Base-by-base conservation (phyloP, 92 coral and sea anemone genomes). In the Actinostola sp. region DNA sequence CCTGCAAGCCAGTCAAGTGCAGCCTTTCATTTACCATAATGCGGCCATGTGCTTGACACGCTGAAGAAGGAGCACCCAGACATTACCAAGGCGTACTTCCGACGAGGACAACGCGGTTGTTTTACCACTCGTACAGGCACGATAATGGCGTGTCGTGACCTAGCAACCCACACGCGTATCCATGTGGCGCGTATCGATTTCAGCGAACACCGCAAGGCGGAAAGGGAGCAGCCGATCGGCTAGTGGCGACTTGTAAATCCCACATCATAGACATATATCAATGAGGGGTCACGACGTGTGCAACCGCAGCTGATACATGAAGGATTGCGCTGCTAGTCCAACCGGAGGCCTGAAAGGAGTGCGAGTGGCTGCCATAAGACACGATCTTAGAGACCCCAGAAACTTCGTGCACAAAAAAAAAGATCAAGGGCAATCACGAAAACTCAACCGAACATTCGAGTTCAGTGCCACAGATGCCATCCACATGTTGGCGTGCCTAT, bases 381-480 rank as follows among this genome's bases (percentile, higher is more conserved):
- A 21, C 36, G 7, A 32, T 58, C 14, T 7, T 21, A 1, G 64
- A 58, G 41, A 26, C 16, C 41, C 64, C 64, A 58, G 43, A 58
- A 16, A 17, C 35, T 24, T 31, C 53, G 21, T 46, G 48, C 45
- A 82, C 67, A n/a, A n/a, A n/a, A n/a, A n/a, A n/a, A n/a, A n/a
- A n/a, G n/a, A 36, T 76, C 12, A n/a, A 72, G 14, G 78, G 78
- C 9, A n/a, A 56, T 83, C 31, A 83, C 55, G 48, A n/a, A 76
- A 83, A 23, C 44, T 76, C 23, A 83, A 83, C 53, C n/a, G n/a
- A n/a, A 77, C 69, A 32, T 83, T 83, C 27, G 23, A 20, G 2
- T 16, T 36, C 57, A 71, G 73, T 32, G 38, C 21, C 17, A 32
- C 69, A 17, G 16, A 16, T 53, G 76, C 62, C 23, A 26, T 54